A percentile compares a stretch with the other conserved stretches of the same genome.
phyloP scores from a whole-genome alignment of 2,797 vertebrate species.

The Taeniopygia guttata region DNA sequence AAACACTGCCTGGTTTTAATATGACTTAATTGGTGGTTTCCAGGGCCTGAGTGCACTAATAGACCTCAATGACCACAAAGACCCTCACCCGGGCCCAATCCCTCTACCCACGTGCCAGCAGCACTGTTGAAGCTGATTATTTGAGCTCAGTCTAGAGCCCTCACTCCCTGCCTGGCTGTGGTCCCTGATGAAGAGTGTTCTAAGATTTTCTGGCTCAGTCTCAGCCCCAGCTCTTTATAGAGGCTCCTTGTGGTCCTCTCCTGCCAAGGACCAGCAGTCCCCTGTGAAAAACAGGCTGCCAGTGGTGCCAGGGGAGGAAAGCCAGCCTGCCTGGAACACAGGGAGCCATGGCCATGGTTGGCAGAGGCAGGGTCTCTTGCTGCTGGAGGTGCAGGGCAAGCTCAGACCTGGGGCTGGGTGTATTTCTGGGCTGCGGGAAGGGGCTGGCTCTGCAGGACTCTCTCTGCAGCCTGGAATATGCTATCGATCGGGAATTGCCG shows the following conservation, averaged over 20 bases:
- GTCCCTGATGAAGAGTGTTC: not conserved
- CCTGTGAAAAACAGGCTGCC: not conserved
- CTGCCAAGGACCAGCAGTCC: not conserved
- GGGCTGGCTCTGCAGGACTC: not conserved
- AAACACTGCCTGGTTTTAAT: not conserved
- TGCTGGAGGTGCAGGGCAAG: not conserved
- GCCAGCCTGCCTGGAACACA: not conserved
- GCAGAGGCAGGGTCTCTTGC: not conserved
- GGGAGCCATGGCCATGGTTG: not conserved
- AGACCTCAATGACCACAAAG: not conserved
- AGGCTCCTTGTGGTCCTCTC: not conserved
- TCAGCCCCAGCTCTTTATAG: not conserved
- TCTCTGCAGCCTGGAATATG: not conserved
- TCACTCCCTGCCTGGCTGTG: not conserved
- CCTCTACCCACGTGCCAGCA: not conserved
- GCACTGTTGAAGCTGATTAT: not conserved
- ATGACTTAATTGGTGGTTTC: rapidly evolving
- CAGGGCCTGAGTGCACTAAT: not conserved
- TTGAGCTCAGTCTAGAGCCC: not conserved
- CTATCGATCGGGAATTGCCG: not conserved
- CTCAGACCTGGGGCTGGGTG: not conserved
- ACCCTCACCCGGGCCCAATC: not conserved
- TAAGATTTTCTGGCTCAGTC: not conserved
- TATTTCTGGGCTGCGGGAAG: not conserved
- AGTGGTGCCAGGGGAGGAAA: not conserved